Evolutionary conservation across 2,888 invertebrate species (phyloP).

Genomic region (Latrodectus hesperus): DNA sequence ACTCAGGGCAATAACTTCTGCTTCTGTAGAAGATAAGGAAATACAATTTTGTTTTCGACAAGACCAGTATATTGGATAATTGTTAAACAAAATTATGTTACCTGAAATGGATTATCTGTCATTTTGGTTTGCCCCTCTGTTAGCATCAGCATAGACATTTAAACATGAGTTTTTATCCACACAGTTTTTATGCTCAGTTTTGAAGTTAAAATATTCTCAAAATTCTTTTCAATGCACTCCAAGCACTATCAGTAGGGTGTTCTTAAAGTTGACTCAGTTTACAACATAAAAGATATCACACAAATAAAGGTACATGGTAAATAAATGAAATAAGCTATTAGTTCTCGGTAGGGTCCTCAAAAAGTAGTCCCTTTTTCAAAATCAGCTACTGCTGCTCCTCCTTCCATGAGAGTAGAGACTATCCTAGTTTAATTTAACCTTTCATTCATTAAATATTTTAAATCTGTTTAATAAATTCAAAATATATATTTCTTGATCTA

Average conservation of each 20-base stretch:
- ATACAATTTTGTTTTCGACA: background rate
- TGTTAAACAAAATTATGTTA: background rate
- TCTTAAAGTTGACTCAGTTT: too few species aligned
- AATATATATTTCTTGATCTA: too few species aligned
- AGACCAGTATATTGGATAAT: background rate
- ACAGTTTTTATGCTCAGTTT: background rate
- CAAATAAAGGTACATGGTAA: too few species aligned
- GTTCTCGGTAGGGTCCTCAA: too few species aligned
- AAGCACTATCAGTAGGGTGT: too few species aligned
- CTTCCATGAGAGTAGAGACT: too few species aligned
- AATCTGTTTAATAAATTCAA: too few species aligned
- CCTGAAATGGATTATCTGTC: constrained; percentile 4
- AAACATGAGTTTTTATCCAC: background rate
- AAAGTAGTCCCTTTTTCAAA: background rate
- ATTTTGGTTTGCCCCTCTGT: background rate
- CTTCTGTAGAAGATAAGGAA: too few species aligned
- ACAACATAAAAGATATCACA: too few species aligned
- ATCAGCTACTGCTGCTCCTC: background rate
- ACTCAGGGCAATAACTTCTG: too few species aligned
- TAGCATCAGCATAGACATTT: background rate
- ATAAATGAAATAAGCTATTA: too few species aligned
- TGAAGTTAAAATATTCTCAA: background rate
- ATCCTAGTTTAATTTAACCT: background rate
- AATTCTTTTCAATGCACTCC: background rate
- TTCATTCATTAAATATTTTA: too few species aligned